phyloP scores from a whole-genome alignment of 1,140 invertebrate species.

The Aphelenchoides fujianensis region DNA sequence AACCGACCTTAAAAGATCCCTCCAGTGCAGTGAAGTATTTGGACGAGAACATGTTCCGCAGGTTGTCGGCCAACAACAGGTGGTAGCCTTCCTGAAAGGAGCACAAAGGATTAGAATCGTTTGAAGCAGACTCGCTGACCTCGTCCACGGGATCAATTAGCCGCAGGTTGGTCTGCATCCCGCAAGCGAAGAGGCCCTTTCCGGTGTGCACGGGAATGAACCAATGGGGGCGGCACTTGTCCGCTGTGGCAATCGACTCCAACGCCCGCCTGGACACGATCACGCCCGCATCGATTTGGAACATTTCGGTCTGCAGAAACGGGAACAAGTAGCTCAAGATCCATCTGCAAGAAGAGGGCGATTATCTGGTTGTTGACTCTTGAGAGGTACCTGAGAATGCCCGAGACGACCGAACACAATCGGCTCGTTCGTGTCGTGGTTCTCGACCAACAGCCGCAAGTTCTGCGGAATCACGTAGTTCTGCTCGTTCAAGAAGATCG shows the following conservation, averaged over 20 bases:
- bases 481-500: slow-evolving; percentile 30
- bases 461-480: slow-evolving; percentile 29
- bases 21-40: slow-evolving; percentile 14
- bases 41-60: slow-evolving; percentile 22
- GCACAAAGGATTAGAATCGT: slow-evolving; percentile 14
- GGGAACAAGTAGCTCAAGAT: slow-evolving; percentile 32
- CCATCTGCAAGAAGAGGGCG: slow-evolving; percentile 19
- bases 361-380: neutral
- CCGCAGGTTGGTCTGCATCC: neutral
- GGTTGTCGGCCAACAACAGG: slow-evolving; percentile 23
- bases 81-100: slow-evolving; percentile 22
- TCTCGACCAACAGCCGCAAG: slow-evolving; percentile 26
- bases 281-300: slow-evolving; percentile 24
- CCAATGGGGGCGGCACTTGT: slow-evolving; percentile 26
- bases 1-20: slow-evolving; percentile 19
- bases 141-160: slow-evolving; percentile 33
- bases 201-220: slow-evolving; percentile 29
- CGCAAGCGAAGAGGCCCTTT: slow-evolving; percentile 28
- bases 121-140: slow-evolving; percentile 17
- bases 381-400: slow-evolving; percentile 5
- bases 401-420: slow-evolving; percentile 22
- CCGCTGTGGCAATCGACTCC: slow-evolving; percentile 7
- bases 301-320: slow-evolving; percentile 26
- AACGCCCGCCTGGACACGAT: slow-evolving; percentile 16
- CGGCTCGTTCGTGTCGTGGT: neutral